Percentiles rank a stretch among this genome's conserved stretches.
Evolutionary conservation across 2,888 invertebrate genomes (phyloP).

Genomic region (Craniophora ligustri): DNA sequence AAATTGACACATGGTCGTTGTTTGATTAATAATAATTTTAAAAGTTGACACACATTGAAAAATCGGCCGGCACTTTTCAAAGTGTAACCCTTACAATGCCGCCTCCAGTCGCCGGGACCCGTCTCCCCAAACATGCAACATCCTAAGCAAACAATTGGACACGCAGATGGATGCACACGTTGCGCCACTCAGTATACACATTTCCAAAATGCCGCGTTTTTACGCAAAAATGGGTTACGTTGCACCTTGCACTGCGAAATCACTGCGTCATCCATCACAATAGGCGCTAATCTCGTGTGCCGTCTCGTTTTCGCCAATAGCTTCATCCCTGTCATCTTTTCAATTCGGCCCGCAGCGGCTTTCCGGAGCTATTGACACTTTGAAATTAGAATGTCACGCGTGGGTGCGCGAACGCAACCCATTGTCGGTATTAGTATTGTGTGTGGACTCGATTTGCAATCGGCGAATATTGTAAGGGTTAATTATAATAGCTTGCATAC

Average conservation of each 20-base stretch:
- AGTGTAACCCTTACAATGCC: conserved; percentile 74
- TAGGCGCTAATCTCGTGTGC: conserved; percentile 72
- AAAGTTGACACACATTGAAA: conserved; percentile 44
- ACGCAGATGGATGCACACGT: conserved; percentile 82
- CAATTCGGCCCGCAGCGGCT: conserved; percentile 69
- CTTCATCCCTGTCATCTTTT: conserved; percentile 64
- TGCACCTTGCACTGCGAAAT: conserved; percentile 82
- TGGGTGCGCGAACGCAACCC: conserved; percentile 81
- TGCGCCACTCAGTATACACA: conserved; percentile 76
- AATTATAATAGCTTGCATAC: conserved; percentile 57
- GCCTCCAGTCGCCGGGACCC: conserved; percentile 66
- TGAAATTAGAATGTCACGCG: conserved; percentile 84
- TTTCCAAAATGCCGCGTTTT: conserved; percentile 75
- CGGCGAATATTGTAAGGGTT: conserved; percentile 67
- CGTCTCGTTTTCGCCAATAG: conserved; percentile 64
- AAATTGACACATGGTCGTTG: conserved; percentile 24
- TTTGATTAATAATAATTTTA: conserved; percentile 35
- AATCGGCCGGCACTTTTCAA: conserved; percentile 69
- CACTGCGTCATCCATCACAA: conserved; percentile 77
- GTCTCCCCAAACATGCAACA: conserved; percentile 66
- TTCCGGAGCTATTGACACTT: conserved; percentile 82
- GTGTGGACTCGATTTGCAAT: conserved; percentile 66
- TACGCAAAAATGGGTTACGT: conserved; percentile 84
- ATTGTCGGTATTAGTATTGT: conserved; percentile 73
- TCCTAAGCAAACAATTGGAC: conserved; percentile 82